Conservation (phyloP, 2,888 invertebrate genomes). For the Agrochola circellaris region DNA sequence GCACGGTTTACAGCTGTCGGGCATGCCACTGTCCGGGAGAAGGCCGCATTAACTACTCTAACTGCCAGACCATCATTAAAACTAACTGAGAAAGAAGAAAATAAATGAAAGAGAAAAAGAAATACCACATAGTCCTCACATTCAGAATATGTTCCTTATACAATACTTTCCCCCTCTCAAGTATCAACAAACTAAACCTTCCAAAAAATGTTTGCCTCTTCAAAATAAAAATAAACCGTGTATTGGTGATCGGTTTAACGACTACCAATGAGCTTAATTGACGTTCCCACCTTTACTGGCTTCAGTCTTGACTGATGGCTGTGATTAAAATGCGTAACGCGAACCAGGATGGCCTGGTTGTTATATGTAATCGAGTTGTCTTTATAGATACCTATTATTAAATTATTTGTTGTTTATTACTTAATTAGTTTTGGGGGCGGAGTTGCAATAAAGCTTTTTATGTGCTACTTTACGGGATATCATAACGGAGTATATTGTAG, state of each 20-base stretch:
- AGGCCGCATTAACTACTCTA: no score
- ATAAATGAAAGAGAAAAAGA: no score
- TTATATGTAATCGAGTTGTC: conserved; percentile 36
- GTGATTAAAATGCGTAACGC: conserved; percentile 53
- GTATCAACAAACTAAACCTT: not conserved
- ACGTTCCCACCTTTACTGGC: conserved; percentile 56
- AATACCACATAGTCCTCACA: no score
- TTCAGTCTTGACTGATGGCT: conserved; percentile 52
- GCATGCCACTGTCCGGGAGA: no score
- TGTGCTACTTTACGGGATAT: not conserved
- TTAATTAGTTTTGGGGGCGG: not conserved
- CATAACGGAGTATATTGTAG: not conserved
- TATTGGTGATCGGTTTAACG: conserved; percentile 56
- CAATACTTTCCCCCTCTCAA: conserved; percentile 21
- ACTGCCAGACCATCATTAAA: no score
- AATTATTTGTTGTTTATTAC: conserved; percentile 39
- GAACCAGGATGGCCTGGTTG: conserved; percentile 31
- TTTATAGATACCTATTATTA: conserved; percentile 35
- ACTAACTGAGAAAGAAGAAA: no score
- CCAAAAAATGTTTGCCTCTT: conserved; percentile 27
- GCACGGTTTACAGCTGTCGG: no score
- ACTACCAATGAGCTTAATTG: conserved; percentile 56
- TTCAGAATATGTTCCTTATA: no score
- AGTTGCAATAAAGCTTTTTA: not conserved
- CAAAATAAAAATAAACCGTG: conserved; percentile 16